phyloP scores from a whole-genome alignment of 2,888 invertebrate genomes.

The Chymomyza fuscimana region DNA sequence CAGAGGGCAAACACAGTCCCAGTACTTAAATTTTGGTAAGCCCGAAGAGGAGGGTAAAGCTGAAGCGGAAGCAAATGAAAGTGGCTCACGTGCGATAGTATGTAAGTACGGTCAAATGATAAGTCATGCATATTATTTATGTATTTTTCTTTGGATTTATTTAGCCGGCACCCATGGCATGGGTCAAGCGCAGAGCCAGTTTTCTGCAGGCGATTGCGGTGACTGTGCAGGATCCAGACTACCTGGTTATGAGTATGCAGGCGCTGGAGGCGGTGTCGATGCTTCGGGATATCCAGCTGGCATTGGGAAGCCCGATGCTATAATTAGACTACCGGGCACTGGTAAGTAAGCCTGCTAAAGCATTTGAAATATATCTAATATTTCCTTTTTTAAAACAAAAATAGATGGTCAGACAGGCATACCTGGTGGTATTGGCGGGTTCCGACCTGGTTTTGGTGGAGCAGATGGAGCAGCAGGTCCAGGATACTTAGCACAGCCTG shows the following conservation, averaged over 20 bases:
- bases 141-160: constrained; percentile 6
- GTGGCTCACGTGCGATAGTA: constrained; percentile 78
- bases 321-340: constrained; percentile 53
- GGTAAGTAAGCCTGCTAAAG: constrained; percentile 31
- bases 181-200: constrained; percentile 94
- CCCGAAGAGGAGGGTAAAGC: constrained; percentile 86
- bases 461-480: constrained; percentile 13
- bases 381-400: neutral
- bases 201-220: constrained; percentile 81
- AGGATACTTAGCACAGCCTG: neutral
- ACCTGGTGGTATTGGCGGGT: constrained; percentile 12
- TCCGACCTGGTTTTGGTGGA: constrained; percentile 22
- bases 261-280: constrained; percentile 7
- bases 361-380: constrained; percentile 5
- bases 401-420: constrained; percentile 2
- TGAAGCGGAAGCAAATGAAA: constrained; percentile 88
- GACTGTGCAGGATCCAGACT: constrained; percentile 53
- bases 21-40: constrained; percentile 87
- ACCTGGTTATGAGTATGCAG: constrained; percentile 21
- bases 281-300: constrained; percentile 1
- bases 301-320: constrained; percentile 53
- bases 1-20: constrained; percentile 90
- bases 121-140: neutral
- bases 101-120: constrained; percentile 64
- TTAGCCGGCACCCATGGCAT: constrained; percentile 90